A percentile compares a stretch with the other conserved stretches of the same genome.
Evolutionary conservation across 2,888 invertebrate species (phyloP).

Genomic region (Himalopsyche japonica): DNA sequence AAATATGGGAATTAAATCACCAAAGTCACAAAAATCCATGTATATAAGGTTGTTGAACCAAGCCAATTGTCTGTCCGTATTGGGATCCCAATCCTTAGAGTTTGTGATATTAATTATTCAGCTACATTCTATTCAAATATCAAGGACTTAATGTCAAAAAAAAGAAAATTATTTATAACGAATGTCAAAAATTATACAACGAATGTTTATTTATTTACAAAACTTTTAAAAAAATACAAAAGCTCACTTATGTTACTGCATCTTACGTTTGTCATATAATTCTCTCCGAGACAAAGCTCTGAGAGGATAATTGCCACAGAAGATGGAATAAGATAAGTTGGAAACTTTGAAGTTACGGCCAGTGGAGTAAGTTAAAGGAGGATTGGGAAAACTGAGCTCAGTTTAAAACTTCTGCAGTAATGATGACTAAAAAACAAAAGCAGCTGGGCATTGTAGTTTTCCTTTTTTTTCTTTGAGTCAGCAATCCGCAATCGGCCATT

Average conservation of each 20-base stretch:
- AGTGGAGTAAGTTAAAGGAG: conserved; percentile 14
- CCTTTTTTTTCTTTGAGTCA: background rate
- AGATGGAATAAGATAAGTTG: conserved; percentile 26
- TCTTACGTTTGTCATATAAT: background rate
- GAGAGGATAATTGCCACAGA: conserved; percentile 32
- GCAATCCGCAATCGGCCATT: background rate
- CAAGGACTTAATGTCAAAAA: too few relatives aligned
- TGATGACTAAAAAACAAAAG: conserved; percentile 34
- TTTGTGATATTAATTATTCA: too few relatives aligned
- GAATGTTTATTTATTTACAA: too few relatives aligned
- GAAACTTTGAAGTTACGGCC: conserved; percentile 22
- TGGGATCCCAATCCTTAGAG: too few relatives aligned
- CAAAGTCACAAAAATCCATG: too few relatives aligned
- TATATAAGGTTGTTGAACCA: too few relatives aligned
- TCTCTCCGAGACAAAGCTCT: conserved; percentile 8
- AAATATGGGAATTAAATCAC: too few relatives aligned
- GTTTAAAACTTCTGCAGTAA: conserved; percentile 30
- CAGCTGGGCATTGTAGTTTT: conserved; percentile 17
- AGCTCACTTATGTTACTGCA: background rate
- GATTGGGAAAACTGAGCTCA: conserved; percentile 10
- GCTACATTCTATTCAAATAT: too few relatives aligned
- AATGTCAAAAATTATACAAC: too few relatives aligned
- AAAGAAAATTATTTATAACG: too few relatives aligned
- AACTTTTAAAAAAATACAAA: background rate
- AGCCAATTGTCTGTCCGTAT: too few relatives aligned